Evolutionary conservation across 2,888 invertebrate genomes (phyloP), one percentile per base, ranked within the genome.

Genomic region (Heteromurus nitidus): DNA sequence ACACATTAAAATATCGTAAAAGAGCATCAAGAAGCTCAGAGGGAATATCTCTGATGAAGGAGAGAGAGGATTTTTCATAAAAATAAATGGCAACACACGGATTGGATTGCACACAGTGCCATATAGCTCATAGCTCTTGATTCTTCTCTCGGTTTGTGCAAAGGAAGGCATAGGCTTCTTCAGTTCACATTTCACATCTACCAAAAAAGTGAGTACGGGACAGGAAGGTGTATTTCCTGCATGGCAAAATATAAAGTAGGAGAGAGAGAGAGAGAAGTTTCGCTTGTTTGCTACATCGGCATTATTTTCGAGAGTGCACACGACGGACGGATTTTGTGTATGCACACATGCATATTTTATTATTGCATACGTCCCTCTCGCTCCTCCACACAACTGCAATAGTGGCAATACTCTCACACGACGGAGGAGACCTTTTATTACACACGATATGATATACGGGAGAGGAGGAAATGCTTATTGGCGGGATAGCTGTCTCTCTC

Each of bases 151-250:
- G 11, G 50, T 11, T 7, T 55, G 22, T 55, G 55, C 11, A 22
- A 55, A 55, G 20, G 22, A 55, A 20, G 55, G 11, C 22, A 24
- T 55, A n/a, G 55, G 55, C 55, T 55, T 24, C 22, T 5, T 24
- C 22, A 7, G 22, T 20, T 55, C 22, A 55, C 3, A 50, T 36
- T 36, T 22, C 22, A 24, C 55, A 55, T 55, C 55, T 36, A 22
- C 20, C 3, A 55, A 16, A 55, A 22, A 55, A 55, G 22, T 55
- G 42, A 77, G 60, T 70, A 70, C 58, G 60, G 72, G 60, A 72
- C 75, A 79, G 79, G 79, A 79, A 79, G 79, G 79, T 79, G 79
- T 79, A 79, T 79, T 79, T 79, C 79, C 79, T 79, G 79, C 79
- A 79, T 65, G 58, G 55, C 79, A 16, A 47, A 47, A 47, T 47